These are phyloP conservation scores for Montipora capricornis DNA, from an alignment of 64 coral and sea anemone genomes.

Conservation along the genomic window DNA sequence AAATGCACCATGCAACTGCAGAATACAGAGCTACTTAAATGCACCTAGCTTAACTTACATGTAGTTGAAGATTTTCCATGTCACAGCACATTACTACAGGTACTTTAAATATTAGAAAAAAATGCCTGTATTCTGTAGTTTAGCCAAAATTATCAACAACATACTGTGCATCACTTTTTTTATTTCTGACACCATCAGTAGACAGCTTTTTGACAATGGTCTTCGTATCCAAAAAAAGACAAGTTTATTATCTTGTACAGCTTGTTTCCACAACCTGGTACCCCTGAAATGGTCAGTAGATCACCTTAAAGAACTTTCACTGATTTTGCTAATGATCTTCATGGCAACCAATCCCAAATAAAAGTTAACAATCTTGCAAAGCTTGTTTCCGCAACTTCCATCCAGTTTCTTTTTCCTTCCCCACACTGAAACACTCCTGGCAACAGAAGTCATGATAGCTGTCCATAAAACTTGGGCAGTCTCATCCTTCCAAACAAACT, in stretches of 20 bases:
- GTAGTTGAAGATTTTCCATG: too few relatives aligned
- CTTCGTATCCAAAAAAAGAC: too few relatives aligned
- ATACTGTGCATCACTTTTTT: background rate
- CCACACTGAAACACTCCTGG: background rate
- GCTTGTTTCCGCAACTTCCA: background rate
- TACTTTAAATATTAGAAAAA: too few relatives aligned
- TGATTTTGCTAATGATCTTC: background rate
- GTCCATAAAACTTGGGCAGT: background rate
- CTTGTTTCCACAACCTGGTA: background rate
- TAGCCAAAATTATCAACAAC: background rate
- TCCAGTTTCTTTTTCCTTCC: background rate
- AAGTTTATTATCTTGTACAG: background rate
- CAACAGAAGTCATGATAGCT: background rate
- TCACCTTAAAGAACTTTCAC: background rate
- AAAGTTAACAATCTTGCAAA: background rate
- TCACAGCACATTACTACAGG: too few relatives aligned
- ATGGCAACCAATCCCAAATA: background rate
- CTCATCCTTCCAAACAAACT: background rate
- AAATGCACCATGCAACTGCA: background rate
- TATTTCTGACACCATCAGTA: background rate
- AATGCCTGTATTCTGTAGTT: too few relatives aligned
- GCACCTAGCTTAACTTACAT: too few relatives aligned
- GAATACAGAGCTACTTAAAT: too few relatives aligned
- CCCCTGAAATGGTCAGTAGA: too few relatives aligned
- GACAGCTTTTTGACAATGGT: too few relatives aligned